phyloP scores from a whole-genome alignment of 2,113 vertebrate species.

The Callipepla squamata region DNA sequence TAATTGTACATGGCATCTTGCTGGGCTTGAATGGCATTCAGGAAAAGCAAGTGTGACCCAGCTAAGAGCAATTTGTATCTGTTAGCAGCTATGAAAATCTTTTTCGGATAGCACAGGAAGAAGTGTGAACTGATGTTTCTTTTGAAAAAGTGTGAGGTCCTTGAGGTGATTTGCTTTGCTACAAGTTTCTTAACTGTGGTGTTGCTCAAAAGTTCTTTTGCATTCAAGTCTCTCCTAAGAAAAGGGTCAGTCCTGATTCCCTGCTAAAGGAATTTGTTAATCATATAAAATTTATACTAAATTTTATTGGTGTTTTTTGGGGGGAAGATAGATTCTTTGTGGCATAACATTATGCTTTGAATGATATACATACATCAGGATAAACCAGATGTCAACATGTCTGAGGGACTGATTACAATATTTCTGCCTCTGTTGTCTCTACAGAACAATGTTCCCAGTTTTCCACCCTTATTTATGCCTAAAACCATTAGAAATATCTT shows the following conservation, averaged over 20 bases:
- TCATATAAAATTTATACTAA: background rate
- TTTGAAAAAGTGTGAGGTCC: background rate
- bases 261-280: background rate
- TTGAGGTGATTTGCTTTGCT: background rate
- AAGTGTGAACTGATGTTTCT: background rate
- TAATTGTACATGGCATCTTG: conserved; percentile 21
- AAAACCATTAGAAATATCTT: background rate
- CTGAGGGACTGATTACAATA: background rate
- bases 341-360: background rate
- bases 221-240: background rate
- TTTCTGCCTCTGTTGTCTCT: background rate
- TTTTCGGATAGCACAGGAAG: background rate
- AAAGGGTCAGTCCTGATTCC: background rate
- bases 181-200: background rate
- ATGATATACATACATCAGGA: background rate
- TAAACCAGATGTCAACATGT: background rate
- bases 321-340: background rate
- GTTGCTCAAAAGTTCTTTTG: conserved; percentile 1
- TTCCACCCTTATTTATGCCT: background rate
- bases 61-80: background rate
- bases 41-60: conserved; percentile 29
- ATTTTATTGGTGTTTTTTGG: background rate
- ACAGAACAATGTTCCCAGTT: background rate
- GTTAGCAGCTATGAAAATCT: background rate
- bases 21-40: conserved; percentile 8